phyloP scores from a whole-genome alignment of 2,113 vertebrate genomes.

The Malurus alboscapulatus region DNA sequence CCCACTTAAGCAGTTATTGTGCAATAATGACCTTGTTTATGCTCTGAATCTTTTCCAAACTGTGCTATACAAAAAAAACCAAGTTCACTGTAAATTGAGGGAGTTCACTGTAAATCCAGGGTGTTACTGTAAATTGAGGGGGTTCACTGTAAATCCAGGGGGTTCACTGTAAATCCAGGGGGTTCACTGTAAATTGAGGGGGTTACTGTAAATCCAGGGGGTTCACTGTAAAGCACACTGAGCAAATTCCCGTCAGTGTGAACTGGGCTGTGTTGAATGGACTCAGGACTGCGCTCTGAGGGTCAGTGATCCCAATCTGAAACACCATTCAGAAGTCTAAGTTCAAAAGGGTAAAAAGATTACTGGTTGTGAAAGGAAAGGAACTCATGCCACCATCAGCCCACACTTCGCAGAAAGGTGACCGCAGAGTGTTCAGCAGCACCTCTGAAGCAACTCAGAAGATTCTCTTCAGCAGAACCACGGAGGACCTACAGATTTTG shows the following conservation, averaged over 20 bases:
- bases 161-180: not conserved
- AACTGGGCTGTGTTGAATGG: not conserved
- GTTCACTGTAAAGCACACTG: not conserved
- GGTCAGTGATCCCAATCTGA: not conserved
- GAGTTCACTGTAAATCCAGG: not conserved
- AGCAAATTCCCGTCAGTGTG: not conserved
- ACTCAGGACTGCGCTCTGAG: not conserved
- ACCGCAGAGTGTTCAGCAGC: not conserved
- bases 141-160: not conserved
- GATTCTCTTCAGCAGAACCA: not conserved
- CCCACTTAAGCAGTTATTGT: not conserved
- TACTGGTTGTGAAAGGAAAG: not conserved
- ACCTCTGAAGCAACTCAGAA: not conserved
- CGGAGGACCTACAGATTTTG: not conserved
- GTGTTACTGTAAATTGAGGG: not conserved
- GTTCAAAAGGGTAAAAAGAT: not conserved
- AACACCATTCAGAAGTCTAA: not conserved
- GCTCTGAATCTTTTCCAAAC: not conserved
- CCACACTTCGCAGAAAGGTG: not conserved
- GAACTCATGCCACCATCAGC: not conserved
- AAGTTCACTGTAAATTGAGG: not conserved
- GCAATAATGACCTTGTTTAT: not conserved
- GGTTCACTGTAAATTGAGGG: not conserved
- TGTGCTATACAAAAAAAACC: not conserved
- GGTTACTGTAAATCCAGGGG: not conserved